A percentile compares a stretch with the other conserved stretches of the same genome.
Evolutionary conservation across 2,797 vertebrate genomes (phyloP).

Genomic region (Argyrosomus regius): DNA sequence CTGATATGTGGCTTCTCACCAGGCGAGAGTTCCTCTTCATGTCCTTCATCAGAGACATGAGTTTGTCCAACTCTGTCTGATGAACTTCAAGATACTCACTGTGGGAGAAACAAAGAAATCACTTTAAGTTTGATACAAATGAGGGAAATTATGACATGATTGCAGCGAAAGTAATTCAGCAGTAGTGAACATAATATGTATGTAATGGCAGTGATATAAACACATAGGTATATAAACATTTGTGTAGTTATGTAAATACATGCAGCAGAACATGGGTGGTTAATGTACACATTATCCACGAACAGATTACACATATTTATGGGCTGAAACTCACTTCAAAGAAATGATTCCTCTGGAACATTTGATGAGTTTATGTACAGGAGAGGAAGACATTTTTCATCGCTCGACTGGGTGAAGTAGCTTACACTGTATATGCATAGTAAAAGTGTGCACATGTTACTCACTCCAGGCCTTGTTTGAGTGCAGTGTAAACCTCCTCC

Average conservation of each 20-base stretch:
- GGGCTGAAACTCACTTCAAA: not conserved
- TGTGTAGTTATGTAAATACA: slow-evolving; percentile 1
- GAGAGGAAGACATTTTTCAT: not conserved
- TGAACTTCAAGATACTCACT: slow-evolving; percentile 98
- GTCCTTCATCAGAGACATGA: slow-evolving; percentile 95
- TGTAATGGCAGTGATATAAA: not conserved
- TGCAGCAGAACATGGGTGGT: not conserved
- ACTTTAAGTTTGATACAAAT: not conserved
- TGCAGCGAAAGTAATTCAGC: not conserved
- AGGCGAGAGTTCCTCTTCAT: slow-evolving; percentile 98
- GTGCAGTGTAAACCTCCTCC: slow-evolving; percentile 92
- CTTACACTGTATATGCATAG: not conserved
- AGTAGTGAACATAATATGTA: not conserved
- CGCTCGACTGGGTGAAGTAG: not conserved
- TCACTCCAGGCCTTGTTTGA: slow-evolving; percentile 96
- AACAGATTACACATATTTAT: slow-evolving; percentile 4
- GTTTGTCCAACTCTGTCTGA: slow-evolving; percentile 95
- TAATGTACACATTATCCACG: slow-evolving; percentile 15
- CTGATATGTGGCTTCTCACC: slow-evolving; percentile 84
- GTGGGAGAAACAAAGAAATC: slow-evolving; percentile 35
- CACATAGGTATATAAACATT: slow-evolving; percentile 1
- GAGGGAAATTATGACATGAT: not conserved
- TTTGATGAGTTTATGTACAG: not conserved
- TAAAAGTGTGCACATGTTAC: slow-evolving; percentile 57
- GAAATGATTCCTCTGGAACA: not conserved